These are phyloP conservation scores for Neotragus moschatus DNA, from an alignment of 2,113 vertebrate genomes.

Conservation along the genomic window DNA sequence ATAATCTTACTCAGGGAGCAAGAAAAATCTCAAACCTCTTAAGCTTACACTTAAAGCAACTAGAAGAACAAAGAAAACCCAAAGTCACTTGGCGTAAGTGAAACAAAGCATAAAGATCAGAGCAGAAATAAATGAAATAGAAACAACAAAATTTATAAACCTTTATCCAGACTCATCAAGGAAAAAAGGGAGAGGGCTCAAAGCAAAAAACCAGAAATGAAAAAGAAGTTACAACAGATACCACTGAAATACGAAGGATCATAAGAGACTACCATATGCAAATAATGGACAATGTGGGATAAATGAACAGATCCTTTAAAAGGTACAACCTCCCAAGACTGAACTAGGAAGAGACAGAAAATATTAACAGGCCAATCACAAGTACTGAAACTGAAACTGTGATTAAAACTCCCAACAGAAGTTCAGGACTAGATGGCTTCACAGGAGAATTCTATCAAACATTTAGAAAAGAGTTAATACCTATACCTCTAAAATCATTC, in stretches of 20 bases:
- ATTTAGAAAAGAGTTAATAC: not conserved
- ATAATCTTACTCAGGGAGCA: not conserved
- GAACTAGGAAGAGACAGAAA: not conserved
- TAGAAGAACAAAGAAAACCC: not conserved
- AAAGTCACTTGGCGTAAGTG: not conserved
- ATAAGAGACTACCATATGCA: not conserved
- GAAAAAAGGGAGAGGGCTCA: not conserved
- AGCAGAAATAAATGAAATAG: not conserved
- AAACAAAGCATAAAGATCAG: not conserved
- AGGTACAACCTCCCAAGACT: not conserved
- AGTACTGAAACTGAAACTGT: not conserved
- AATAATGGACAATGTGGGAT: not conserved
- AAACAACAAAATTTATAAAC: not conserved
- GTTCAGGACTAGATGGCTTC: not conserved
- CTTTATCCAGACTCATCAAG: not conserved
- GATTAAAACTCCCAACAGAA: not conserved
- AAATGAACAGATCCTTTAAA: not conserved
- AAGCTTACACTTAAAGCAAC: not conserved
- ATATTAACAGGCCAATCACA: not conserved
- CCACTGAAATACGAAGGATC: not conserved
- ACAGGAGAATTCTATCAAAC: not conserved
- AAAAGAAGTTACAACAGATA: not conserved
- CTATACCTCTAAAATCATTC: not conserved
- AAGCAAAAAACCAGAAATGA: not conserved
- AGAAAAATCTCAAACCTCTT: not conserved